These are phyloP conservation scores for Leptopterna dolabrata DNA, from an alignment of 2,888 invertebrate species.

Conservation along the genomic window DNA sequence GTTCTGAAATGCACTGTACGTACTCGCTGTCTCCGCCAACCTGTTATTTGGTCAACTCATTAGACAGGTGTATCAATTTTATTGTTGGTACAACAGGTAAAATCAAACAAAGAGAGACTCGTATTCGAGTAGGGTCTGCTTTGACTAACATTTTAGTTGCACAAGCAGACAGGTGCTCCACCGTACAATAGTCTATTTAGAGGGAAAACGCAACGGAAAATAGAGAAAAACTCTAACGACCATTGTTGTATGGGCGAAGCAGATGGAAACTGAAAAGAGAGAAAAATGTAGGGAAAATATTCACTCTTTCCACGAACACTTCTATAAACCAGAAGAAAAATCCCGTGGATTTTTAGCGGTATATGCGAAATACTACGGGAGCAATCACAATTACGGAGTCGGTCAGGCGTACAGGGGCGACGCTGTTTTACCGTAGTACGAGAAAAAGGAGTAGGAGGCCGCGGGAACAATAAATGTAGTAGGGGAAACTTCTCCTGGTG, in stretches of 20 bases:
- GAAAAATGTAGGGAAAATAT: background rate
- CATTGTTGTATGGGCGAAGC: background rate
- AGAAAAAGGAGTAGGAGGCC: background rate
- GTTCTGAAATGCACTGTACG: too few relatives aligned
- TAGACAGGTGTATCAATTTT: background rate
- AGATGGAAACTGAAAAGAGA: too few relatives aligned
- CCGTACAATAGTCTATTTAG: background rate
- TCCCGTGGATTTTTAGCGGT: background rate
- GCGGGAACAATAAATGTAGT: constrained; percentile 45
- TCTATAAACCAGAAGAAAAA: background rate
- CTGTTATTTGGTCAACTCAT: background rate
- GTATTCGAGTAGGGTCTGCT: background rate
- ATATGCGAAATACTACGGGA: background rate
- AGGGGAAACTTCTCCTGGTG: background rate
- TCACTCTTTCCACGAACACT: background rate
- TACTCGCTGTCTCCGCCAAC: too few relatives aligned
- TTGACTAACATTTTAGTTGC: constrained; percentile 12
- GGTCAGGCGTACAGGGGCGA: background rate
- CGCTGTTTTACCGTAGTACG: background rate
- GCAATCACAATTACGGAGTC: background rate
- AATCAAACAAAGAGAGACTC: background rate
- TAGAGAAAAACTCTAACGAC: background rate
- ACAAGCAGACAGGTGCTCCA: constrained; percentile 22
- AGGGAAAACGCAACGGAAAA: background rate
- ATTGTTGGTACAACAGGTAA: background rate